Base-by-base conservation (phyloP, 2,797 vertebrate genomes). In the Poecilia wingei region DNA sequence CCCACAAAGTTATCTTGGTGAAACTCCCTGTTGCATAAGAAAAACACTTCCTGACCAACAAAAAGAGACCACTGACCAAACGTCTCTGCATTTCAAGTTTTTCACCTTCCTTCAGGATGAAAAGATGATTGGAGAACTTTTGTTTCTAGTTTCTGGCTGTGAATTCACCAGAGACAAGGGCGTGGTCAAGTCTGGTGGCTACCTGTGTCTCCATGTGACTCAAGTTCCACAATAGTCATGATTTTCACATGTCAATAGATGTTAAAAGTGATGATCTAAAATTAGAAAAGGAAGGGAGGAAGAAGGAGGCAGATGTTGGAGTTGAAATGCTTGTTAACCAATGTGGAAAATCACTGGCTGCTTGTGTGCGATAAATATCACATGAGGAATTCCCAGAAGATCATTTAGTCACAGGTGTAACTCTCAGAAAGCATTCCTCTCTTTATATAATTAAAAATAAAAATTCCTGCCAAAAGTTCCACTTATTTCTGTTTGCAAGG, bases 161-260 rank as follows among this genome's bases (percentile, higher is more conserved):
- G 68, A 39, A 69, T 22, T 79, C 86, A 90, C 90, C 88, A 87
- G 88, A 78, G 82, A 79, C 39, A 1, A 61, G 71, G 89, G 87
- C 70, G 87, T 70, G 85, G 80, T 31, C 51, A 31, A 12, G 3
- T 18, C 2, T 5, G 6, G 74, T 20, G 47, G 66, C 25, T 66
- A 87, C 86, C 80, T 85, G 84, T 76, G 2, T 69, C 31, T 61
- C 80, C 22, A 59, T 43, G 33, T 84, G 84, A 90, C 75, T 88
- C 88, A 90, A 28, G 77, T 87, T 88, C 85, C 71, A 81, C 18
- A 55, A n/a, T 47, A 22, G 45, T 61, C 5, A 68, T 33, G 13
- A 8, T 25, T n/a, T 46, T 41, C 10, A 1, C 33, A 18, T 9
- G 39, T 22, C 18, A 28, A 36, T 20, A 66, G 75, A 81, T 20